Base-by-base conservation (phyloP, 2,797 vertebrate genomes). In the Gouania willdenowi region DNA sequence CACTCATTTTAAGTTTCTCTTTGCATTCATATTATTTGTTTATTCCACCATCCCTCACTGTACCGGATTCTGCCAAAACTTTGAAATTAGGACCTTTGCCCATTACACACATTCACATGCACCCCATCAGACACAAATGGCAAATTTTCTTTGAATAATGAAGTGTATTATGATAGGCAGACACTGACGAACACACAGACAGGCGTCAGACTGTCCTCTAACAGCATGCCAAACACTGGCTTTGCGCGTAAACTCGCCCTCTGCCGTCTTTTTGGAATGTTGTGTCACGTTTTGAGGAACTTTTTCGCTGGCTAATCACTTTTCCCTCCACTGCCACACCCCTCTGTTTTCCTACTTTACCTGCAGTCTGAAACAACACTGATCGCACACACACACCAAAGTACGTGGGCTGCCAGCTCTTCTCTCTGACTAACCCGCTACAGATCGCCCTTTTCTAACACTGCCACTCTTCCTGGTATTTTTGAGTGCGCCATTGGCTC, bases 61-160 rank as follows among this genome's bases (percentile, higher is more conserved):
- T 87, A 88, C 87, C 85, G 86, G 89, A 89, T 91, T 90, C 89
- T 90, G 88, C 87, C 86, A 68, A 71, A 77, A 68, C 56, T 59
- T 50, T 24, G 29, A 48, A 41, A 37, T 26, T 24, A 34, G 50
- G 23, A 3, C 2, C 43, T 32, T 5, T 14, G 2, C 47, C 34
- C 21, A 20, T 46, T 37, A 47, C 26, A 56, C 14, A 42, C 14
- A 42, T 34, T 51, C 41, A 15, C 2, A 31, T 49, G 49, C 28
- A 20, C 13, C 19, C 41, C 5, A 29, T 2, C 12, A 45, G 35
- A 38, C 40, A 42, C 31, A 8, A 10, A 6, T 40, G 4, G 26
- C 23, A 30, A 27, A 23, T 6, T 0, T 2, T 39, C 3, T 8
- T 46, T 6, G 21, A 3, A 21, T 24, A 48, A 55, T 55, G 51